Conservation (phyloP, 2,888 invertebrate genomes). For the Phytoseiulus persimilis region DNA sequence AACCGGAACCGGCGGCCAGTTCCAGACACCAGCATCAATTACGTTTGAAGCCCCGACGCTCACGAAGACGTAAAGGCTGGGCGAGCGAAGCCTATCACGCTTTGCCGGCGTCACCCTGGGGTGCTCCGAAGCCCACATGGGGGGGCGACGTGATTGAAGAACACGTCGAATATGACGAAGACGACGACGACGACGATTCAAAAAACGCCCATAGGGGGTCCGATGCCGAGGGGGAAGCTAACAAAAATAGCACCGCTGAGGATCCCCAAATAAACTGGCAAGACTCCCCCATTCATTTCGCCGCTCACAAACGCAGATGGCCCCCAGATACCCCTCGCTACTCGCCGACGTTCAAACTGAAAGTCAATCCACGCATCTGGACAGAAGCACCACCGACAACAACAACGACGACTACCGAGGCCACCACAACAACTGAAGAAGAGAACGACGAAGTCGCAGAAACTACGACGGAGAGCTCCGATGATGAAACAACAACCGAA, state of each 20-base stretch:
- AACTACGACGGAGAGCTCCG: not conserved
- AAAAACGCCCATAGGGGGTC: slow-evolving; percentile 38
- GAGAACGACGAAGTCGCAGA: not conserved
- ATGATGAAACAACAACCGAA: slow-evolving; percentile 24
- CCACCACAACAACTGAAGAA: slow-evolving; percentile 40
- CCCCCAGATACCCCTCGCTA: slow-evolving; percentile 28
- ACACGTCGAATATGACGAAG: slow-evolving; percentile 14
- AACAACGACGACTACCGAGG: slow-evolving; percentile 39
- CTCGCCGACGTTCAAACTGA: slow-evolving; percentile 29
- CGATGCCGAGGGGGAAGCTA: slow-evolving; percentile 31
- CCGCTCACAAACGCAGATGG: slow-evolving; percentile 34
- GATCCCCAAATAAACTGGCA: slow-evolving; percentile 35
- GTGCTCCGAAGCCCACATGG: not conserved
- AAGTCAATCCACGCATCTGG: slow-evolving; percentile 41
- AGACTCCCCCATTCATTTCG: slow-evolving; percentile 37
- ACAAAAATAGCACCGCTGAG: slow-evolving; percentile 13
- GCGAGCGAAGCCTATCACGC: not conserved
- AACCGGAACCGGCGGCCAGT: slow-evolving; percentile 24
- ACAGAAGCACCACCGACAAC: slow-evolving; percentile 42
- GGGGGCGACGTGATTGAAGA: slow-evolving; percentile 8
- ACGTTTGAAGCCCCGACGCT: slow-evolving; percentile 5
- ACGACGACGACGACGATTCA: slow-evolving; percentile 20
- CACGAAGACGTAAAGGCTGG: not conserved
- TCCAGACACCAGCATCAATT: not conserved
- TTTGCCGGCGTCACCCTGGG: slow-evolving; percentile 9